phyloP scores from a whole-genome alignment of 2,113 vertebrate genomes.

The Passer domesticus region DNA sequence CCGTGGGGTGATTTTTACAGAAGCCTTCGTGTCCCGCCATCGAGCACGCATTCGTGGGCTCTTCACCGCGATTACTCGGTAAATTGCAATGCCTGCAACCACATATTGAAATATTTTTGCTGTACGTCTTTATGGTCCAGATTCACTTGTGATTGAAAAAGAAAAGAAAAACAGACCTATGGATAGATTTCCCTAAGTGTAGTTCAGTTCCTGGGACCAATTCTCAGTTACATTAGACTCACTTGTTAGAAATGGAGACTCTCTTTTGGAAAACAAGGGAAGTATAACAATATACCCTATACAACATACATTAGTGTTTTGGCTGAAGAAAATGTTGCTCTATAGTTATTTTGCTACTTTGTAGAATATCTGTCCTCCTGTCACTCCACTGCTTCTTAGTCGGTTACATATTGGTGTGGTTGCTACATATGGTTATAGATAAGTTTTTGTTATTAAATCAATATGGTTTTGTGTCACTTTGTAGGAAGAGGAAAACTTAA shows the following conservation, averaged over 20 bases:
- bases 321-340: neutral
- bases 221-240: neutral
- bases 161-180: neutral
- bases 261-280: neutral
- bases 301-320: neutral
- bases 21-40: constrained; percentile 90
- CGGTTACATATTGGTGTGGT: neutral
- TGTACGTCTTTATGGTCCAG: neutral
- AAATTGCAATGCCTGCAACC: neutral
- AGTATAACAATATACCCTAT: neutral
- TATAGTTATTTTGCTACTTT: neutral
- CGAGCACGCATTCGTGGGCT: constrained; percentile 90
- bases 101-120: neutral
- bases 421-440: neutral
- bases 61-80: constrained; percentile 93
- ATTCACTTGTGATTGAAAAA: neutral
- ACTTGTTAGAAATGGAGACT: neutral
- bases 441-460: neutral
- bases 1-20: constrained; percentile 90
- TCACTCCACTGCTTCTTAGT: neutral
- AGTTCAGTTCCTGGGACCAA: neutral
- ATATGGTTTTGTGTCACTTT: neutral
- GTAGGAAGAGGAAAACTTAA: neutral
- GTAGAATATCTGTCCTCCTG: neutral
- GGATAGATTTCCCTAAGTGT: neutral